Conservation (phyloP, 53 echinoderm and acorn worm genomes). For the Echinometra lucunter region DNA sequence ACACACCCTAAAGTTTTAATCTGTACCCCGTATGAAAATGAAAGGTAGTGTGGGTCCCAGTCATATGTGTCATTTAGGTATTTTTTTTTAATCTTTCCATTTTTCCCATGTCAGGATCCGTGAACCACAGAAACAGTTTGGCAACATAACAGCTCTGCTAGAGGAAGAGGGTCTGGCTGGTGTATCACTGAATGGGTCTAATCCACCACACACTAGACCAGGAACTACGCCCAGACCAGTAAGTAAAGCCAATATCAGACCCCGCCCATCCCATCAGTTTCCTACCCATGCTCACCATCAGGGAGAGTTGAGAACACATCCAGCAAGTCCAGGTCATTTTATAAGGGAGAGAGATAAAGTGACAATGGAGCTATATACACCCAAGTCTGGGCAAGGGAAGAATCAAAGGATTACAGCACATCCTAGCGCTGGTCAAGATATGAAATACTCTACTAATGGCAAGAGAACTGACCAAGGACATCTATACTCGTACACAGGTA, state of each 20-base stretch:
- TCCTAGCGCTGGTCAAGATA: neutral
- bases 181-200: neutral
- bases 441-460: neutral
- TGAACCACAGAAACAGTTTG: constrained; percentile 21
- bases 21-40: no score
- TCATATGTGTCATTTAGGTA: neutral
- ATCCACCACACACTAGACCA: neutral
- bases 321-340: neutral
- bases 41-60: no score
- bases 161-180: constrained; percentile 13
- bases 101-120: neutral
- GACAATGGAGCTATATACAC: neutral
- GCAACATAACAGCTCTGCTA: neutral
- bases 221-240: neutral
- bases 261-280: neutral
- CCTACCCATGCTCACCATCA: neutral
- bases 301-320: neutral
- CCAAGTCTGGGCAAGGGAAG: neutral
- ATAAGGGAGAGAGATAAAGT: neutral
- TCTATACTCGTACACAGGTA: neutral
- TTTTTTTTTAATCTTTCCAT: neutral
- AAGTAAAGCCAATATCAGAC: neutral
- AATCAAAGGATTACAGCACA: neutral
- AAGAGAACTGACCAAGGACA: neutral
- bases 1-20: no score